Evolutionary conservation across 2,113 vertebrate genomes (phyloP).

Genomic region (Bucco capensis): DNA sequence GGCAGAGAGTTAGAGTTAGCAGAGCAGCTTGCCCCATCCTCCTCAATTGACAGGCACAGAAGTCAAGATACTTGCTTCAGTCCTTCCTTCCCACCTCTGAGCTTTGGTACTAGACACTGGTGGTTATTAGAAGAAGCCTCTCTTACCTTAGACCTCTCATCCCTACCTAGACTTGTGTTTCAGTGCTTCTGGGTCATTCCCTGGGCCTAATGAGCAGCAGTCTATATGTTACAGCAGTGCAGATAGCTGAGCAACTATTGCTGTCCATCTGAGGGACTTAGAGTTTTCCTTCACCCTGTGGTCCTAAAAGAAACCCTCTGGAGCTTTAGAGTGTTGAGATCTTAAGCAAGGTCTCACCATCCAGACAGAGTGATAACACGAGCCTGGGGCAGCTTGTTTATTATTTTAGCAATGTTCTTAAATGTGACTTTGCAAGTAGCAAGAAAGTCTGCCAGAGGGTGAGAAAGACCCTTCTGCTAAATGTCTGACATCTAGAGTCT

Average conservation of each 20-base stretch:
- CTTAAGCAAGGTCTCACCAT: not conserved
- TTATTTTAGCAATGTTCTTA: not conserved
- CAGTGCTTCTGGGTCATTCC: not conserved
- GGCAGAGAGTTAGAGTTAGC: not conserved
- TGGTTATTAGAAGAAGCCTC: not conserved
- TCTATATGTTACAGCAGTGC: not conserved
- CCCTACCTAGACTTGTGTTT: not conserved
- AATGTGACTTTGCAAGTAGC: not conserved
- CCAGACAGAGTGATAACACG: not conserved
- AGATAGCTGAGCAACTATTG: not conserved
- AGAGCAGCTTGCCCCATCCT: not conserved
- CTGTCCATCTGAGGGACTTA: not conserved
- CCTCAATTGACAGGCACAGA: not conserved
- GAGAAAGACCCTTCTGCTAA: not conserved
- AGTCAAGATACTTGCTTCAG: not conserved
- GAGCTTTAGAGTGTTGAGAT: not conserved
- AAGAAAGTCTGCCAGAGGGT: not conserved
- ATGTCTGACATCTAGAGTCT: not conserved
- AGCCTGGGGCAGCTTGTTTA: not conserved
- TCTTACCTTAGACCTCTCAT: not conserved
- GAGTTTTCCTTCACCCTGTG: not conserved
- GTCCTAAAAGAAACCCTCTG: not conserved
- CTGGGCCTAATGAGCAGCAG: not conserved
- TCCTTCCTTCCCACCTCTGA: not conserved
- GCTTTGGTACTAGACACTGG: not conserved